phyloP scores from a whole-genome alignment of 2,888 invertebrate genomes.

The Agrilus cyanescens region DNA sequence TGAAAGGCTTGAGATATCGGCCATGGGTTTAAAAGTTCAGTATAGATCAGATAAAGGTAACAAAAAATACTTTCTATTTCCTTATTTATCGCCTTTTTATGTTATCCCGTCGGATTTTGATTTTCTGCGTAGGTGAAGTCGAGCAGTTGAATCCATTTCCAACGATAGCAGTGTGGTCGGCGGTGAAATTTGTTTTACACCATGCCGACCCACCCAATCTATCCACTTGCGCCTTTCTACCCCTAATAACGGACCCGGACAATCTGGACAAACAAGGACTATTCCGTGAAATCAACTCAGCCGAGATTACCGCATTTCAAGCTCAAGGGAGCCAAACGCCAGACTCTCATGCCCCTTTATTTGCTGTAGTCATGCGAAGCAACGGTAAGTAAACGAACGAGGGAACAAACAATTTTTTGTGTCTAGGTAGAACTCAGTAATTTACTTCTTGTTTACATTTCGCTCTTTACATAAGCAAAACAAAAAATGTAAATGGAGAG shows the following conservation, averaged over 20 bases:
- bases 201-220: constrained; percentile 40
- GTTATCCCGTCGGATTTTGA: neutral
- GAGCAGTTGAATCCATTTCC: constrained; percentile 72
- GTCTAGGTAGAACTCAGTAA: too few relatives aligned
- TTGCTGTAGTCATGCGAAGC: constrained; percentile 79
- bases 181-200: constrained; percentile 71
- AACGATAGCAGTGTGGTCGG: constrained; percentile 88
- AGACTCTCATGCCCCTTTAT: constrained; percentile 66
- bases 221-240: constrained; percentile 61
- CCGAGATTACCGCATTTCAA: constrained; percentile 38
- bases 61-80: too few relatives aligned
- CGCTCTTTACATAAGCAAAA: too few relatives aligned
- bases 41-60: constrained; percentile 48
- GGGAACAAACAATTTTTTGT: constrained; percentile 49
- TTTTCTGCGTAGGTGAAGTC: constrained; percentile 34
- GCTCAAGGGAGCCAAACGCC: constrained; percentile 9
- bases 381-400: constrained; percentile 38
- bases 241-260: constrained; percentile 71
- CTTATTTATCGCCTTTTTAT: neutral
- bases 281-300: constrained; percentile 44
- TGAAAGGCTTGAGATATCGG: constrained; percentile 55
- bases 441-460: too few relatives aligned
- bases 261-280: constrained; percentile 61
- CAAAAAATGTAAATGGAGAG: too few relatives aligned
- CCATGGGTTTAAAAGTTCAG: constrained; percentile 60